phyloP scores from a whole-genome alignment of 2,888 invertebrate genomes.

The Harpalus rufipes region DNA sequence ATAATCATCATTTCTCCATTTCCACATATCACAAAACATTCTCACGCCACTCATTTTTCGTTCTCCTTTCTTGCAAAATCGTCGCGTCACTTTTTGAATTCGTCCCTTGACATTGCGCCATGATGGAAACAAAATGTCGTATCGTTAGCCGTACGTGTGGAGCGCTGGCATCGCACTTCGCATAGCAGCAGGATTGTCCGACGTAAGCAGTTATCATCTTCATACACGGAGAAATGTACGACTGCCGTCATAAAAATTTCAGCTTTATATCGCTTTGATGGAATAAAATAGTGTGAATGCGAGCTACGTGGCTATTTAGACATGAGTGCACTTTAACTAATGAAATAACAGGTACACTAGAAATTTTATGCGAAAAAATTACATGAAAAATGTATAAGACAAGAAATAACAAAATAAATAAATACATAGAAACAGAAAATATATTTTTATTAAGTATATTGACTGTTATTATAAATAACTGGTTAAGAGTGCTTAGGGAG shows the following conservation, averaged over 20 bases:
- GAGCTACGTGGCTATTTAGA: conserved; percentile 42
- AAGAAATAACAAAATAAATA: too few species aligned
- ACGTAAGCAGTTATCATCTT: conserved; percentile 62
- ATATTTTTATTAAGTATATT: too few species aligned
- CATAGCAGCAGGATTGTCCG: conserved; percentile 12
- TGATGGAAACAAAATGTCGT: conserved; percentile 17
- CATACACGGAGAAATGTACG: conserved; percentile 10
- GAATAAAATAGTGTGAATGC: conserved; percentile 61
- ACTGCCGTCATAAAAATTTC: conserved; percentile 55
- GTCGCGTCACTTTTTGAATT: conserved; percentile 30
- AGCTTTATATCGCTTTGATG: conserved; percentile 60
- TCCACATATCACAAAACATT: neutral
- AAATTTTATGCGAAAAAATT: too few species aligned
- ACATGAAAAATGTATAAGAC: too few species aligned
- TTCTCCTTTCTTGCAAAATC: neutral
- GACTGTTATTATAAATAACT: too few species aligned
- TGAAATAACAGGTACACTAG: neutral
- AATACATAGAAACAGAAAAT: too few species aligned
- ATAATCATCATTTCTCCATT: neutral
- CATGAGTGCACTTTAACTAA: neutral
- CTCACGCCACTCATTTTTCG: neutral
- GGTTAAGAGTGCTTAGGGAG: too few species aligned
- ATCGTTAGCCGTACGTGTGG: neutral
- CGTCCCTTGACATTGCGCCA: conserved; percentile 29
- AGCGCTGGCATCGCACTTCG: neutral